A percentile compares a stretch with the other conserved stretches of the same genome.
phyloP scores from a whole-genome alignment of 23 tunicate species.

The Aplidium turbinatum region DNA sequence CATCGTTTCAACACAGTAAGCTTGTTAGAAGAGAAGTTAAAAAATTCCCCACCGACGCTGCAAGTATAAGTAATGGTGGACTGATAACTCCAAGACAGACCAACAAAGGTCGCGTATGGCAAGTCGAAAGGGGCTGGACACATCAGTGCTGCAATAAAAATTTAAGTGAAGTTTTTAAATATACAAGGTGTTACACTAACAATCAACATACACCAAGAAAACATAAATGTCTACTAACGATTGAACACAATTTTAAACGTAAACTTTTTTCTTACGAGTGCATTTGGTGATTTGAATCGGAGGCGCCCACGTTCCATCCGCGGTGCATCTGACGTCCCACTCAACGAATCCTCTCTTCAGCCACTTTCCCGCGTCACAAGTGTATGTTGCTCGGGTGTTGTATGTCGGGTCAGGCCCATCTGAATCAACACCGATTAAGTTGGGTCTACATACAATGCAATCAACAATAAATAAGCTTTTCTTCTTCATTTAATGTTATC shows the following conservation, averaged over 20 bases:
- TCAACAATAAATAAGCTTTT: too few species aligned
- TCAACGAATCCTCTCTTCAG: conserved; percentile 34
- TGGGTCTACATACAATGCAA: too few species aligned
- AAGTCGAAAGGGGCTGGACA: conserved; percentile 65
- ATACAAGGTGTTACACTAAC: background rate
- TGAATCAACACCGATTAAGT: too few species aligned
- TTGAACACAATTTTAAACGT: too few species aligned
- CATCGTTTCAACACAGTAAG: background rate
- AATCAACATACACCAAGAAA: background rate
- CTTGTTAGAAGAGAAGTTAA: background rate
- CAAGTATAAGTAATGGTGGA: conserved; percentile 52
- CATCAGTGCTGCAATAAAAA: conserved; percentile 6
- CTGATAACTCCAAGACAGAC: conserved; percentile 51
- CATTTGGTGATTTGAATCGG: conserved; percentile 32
- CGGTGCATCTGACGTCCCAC: conserved; percentile 40
- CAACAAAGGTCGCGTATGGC: conserved; percentile 38
- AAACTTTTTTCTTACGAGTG: conserved; percentile 27
- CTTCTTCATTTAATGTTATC: too few species aligned
- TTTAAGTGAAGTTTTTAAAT: background rate
- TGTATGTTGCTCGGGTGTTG: conserved; percentile 44
- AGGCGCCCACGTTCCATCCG: conserved; percentile 75
- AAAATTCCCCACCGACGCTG: conserved; percentile 42
- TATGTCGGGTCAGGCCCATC: background rate
- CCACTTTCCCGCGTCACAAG: conserved; percentile 52
- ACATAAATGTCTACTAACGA: too few species aligned